Percentiles rank a stretch among this genome's conserved stretches.
Conservation (phyloP, 2,113 vertebrate genomes). For the Bufo gargarizans region DNA sequence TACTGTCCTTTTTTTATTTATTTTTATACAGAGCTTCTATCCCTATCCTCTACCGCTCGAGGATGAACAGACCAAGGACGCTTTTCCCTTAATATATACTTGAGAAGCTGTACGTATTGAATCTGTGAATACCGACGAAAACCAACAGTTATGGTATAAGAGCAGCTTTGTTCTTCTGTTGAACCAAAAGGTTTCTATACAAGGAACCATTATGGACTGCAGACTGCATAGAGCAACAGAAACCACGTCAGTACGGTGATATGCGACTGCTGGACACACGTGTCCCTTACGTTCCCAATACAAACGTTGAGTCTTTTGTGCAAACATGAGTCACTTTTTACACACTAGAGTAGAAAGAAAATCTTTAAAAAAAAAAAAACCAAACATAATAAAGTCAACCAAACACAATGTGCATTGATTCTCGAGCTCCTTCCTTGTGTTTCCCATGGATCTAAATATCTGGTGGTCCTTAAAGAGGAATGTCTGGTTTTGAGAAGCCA, state of each 20-base stretch:
- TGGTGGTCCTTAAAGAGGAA: background rate
- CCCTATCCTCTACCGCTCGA: background rate
- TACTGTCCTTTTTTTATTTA: background rate
- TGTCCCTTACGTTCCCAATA: background rate
- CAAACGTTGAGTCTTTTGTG: slow-evolving; percentile 7
- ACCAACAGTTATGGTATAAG: background rate
- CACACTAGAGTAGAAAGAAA: background rate
- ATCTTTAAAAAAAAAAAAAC: background rate
- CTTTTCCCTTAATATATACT: background rate
- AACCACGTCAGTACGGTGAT: background rate
- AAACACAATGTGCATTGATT: too few species aligned
- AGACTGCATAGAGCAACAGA: slow-evolving; percentile 16
- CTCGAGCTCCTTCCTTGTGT: background rate
- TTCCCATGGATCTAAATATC: background rate
- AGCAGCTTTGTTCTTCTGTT: background rate
- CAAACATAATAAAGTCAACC: background rate
- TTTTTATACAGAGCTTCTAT: background rate
- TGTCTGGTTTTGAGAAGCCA: background rate
- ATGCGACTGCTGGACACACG: background rate
- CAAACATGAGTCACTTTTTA: background rate
- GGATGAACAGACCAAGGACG: background rate
- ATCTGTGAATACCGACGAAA: background rate
- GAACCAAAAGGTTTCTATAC: background rate
- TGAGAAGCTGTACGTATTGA: background rate
- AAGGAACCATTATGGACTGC: background rate